Conservation (phyloP, 2,888 invertebrate species). For the Odontothrips loti region DNA sequence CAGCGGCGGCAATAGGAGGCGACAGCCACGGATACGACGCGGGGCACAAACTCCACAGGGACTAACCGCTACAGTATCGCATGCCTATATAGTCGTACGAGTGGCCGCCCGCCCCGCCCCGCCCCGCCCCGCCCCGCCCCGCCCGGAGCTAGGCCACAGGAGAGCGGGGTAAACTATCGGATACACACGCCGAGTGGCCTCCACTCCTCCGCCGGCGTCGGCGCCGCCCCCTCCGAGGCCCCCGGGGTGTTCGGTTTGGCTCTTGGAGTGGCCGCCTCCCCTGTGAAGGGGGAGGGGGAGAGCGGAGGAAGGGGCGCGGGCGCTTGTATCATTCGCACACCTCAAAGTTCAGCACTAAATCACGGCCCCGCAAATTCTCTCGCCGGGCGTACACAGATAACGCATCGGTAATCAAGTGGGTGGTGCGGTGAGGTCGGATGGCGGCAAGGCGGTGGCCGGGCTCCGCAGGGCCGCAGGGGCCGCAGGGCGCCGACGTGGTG, state of each 20-base stretch:
- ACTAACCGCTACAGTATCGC: too few relatives aligned
- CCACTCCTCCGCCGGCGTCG: background rate
- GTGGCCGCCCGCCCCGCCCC: background rate
- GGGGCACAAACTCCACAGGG: too few relatives aligned
- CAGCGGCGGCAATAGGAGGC: too few relatives aligned
- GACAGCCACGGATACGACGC: too few relatives aligned
- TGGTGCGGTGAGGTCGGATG: too few relatives aligned
- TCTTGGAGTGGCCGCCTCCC: too few relatives aligned
- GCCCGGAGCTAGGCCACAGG: background rate
- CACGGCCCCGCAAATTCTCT: background rate
- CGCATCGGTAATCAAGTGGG: slow-evolving; percentile 1
- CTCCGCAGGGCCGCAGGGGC: background rate
- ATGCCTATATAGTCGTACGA: too few relatives aligned
- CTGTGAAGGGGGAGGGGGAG: too few relatives aligned
- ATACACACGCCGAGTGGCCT: background rate
- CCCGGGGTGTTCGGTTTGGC: background rate
- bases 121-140: background rate
- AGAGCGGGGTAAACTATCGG: too few relatives aligned
- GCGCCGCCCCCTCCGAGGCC: background rate
- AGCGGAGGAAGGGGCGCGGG: background rate
- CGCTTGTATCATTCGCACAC: background rate
- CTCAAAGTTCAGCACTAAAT: slow-evolving; percentile 1
- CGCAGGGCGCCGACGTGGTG: background rate
- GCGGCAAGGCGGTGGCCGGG: background rate
- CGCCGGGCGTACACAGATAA: background rate